Percentiles rank a stretch among this genome's conserved stretches.
Conservation (phyloP, 1,140 invertebrate species). For the Conus ventricosus region DNA sequence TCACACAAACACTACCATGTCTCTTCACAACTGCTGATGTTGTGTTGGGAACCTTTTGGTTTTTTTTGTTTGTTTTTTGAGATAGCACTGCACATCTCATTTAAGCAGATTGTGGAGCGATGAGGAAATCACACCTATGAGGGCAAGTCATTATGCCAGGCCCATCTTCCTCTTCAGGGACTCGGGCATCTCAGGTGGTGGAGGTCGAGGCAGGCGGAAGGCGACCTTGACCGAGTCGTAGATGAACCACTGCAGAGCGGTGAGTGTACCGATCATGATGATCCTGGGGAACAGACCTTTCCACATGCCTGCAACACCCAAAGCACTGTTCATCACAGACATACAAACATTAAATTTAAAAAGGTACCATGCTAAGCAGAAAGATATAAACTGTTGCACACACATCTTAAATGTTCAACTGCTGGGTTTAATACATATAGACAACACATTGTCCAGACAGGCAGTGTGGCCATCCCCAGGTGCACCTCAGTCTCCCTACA, state of each 20-base stretch:
- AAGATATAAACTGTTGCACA: too few species aligned
- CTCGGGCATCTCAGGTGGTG: constrained; percentile 98
- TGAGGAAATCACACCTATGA: neutral
- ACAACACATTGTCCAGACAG: neutral
- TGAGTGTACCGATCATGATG: constrained; percentile 99
- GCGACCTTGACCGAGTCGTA: constrained; percentile 92
- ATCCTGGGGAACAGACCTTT: constrained; percentile 98
- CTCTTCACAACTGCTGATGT: neutral
- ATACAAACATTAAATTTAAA: neutral
- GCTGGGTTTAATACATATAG: too few species aligned
- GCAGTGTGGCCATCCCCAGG: neutral
- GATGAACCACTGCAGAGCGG: constrained; percentile 99
- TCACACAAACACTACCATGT: neutral
- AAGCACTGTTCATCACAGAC: neutral
- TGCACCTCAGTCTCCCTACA: neutral
- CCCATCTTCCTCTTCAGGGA: constrained; percentile 81
- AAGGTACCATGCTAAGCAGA: too few species aligned
- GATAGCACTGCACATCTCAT: constrained; percentile 28
- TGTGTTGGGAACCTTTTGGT: neutral
- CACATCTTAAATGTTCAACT: too few species aligned
- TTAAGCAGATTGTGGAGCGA: neutral
- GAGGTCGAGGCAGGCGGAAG: constrained; percentile 92
- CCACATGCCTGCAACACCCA: constrained; percentile 85
- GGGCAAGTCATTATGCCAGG: constrained; percentile 33
- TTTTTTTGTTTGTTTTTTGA: neutral